These are phyloP conservation scores for Poicephalus meyeri DNA, from an alignment of 2,113 vertebrate species.

Conservation along the genomic window DNA sequence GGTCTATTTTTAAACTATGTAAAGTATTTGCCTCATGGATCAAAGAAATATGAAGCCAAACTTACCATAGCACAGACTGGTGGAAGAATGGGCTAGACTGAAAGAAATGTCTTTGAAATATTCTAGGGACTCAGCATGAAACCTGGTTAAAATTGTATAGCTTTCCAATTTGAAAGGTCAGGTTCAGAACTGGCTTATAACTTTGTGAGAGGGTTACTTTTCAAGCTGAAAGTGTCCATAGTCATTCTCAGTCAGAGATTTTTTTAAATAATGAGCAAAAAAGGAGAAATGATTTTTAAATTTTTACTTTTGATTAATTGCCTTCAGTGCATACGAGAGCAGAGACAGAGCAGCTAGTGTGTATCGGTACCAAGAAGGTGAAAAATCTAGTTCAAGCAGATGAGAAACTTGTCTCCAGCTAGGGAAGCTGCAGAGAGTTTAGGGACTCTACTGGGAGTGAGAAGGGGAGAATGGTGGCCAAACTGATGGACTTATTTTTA, in stretches of 20 bases:
- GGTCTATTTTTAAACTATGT: conserved; percentile 61
- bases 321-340: neutral
- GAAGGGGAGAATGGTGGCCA: neutral
- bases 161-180: conserved; percentile 59
- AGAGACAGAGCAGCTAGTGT: neutral
- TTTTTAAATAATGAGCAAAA: conserved; percentile 45
- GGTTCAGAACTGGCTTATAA: conserved; percentile 16
- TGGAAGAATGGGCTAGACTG: conserved; percentile 22
- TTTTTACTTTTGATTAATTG: conserved; percentile 59
- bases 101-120: conserved; percentile 59
- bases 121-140: conserved; percentile 45
- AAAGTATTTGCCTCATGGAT: conserved; percentile 47
- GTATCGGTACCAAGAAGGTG: neutral
- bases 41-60: conserved; percentile 41
- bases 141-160: conserved; percentile 53
- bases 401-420: neutral
- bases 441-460: neutral
- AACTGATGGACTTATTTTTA: neutral
- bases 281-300: neutral
- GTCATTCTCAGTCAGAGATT: conserved; percentile 22
- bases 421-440: neutral
- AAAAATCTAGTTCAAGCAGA: conserved; percentile 9
- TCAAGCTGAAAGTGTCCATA: conserved; percentile 39
- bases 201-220: conserved; percentile 36
- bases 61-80: conserved; percentile 1